Conservation (phyloP, 2,888 invertebrate genomes). For the Liopterus haemorrhoidalis region DNA sequence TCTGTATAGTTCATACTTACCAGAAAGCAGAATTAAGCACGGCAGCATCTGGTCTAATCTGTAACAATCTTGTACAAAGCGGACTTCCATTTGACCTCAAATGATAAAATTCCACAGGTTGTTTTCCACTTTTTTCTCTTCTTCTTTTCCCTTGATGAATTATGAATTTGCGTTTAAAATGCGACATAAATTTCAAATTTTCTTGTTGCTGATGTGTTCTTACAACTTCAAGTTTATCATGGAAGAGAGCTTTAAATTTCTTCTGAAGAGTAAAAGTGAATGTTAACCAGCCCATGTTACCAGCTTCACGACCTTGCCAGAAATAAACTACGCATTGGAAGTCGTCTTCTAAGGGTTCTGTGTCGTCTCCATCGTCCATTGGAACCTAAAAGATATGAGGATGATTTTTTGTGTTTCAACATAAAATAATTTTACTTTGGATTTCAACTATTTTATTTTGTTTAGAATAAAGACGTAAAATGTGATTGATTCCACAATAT, state of each 20-base stretch:
- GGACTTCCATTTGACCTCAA: constrained; percentile 93
- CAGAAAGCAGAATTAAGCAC: constrained; percentile 92
- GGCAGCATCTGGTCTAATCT: constrained; percentile 79
- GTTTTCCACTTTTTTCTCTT: constrained; percentile 38
- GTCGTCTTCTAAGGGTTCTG: constrained; percentile 52
- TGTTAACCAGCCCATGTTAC: constrained; percentile 99
- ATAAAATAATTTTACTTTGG: too few species aligned
- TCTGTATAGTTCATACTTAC: constrained; percentile 49
- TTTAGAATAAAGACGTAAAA: too few species aligned
- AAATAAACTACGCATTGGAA: constrained; percentile 98
- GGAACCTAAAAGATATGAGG: constrained; percentile 48
- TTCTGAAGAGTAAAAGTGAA: constrained; percentile 95
- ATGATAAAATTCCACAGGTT: constrained; percentile 85
- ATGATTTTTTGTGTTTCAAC: too few species aligned
- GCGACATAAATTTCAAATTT: constrained; percentile 95
- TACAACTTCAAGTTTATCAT: constrained; percentile 88
- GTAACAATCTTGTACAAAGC: constrained; percentile 85
- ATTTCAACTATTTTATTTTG: too few species aligned
- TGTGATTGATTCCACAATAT: too few species aligned
- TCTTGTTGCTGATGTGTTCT: constrained; percentile 98
- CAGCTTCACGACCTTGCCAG: constrained; percentile 97
- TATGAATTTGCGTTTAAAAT: constrained; percentile 91
- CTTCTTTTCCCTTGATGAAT: constrained; percentile 80
- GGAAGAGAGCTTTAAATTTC: constrained; percentile 82
- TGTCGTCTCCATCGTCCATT: constrained; percentile 52